Percentiles rank a stretch among this genome's conserved stretches.
phyloP scores from a whole-genome alignment of 2,797 vertebrate genomes.

The Micropoecilia bifurca region DNA sequence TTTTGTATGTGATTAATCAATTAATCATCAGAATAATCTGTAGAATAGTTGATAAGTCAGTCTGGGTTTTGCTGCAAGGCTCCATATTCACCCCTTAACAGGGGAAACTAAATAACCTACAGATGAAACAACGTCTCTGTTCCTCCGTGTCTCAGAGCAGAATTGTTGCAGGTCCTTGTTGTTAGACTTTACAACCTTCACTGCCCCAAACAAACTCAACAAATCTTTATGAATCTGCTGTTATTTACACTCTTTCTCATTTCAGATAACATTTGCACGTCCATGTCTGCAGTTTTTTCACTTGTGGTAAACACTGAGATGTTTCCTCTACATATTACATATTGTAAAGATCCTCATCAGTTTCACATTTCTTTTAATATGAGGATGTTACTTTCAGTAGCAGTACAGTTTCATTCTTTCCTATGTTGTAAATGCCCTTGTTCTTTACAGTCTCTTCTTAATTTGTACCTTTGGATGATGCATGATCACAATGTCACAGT shows the following conservation, averaged over 20 bases:
- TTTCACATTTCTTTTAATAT: not conserved
- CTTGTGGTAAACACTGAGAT: not conserved
- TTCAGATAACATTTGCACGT: not conserved
- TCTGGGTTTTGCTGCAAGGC: not conserved
- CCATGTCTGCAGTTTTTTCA: not conserved
- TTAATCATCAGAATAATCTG: too few species aligned
- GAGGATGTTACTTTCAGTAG: not conserved
- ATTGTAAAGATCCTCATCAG: not conserved
- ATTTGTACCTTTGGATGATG: not conserved
- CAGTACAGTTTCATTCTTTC: not conserved
- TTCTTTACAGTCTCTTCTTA: not conserved
- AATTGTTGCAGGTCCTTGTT: not conserved
- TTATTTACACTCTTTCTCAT: not conserved
- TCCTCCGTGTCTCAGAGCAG: not conserved
- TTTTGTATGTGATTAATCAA: too few species aligned
- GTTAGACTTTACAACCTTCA: not conserved
- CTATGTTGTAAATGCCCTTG: not conserved
- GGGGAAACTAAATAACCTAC: not conserved
- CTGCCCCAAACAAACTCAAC: not conserved
- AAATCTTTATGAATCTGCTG: not conserved
- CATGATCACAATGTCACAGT: not conserved
- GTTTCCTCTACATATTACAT: not conserved
- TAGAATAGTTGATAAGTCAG: not conserved
- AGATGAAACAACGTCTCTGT: not conserved
- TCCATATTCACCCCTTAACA: not conserved